Percentiles rank a stretch among this genome's conserved stretches.
Evolutionary conservation across 2,113 vertebrate species (phyloP).

Genomic region (human (Homo sapiens)): GRCh38 chr12:75715001-75715500

Average conservation of each 20-base stretch:
- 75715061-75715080: background rate
- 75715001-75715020: background rate
- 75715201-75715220: background rate
- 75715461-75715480: background rate
- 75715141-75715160: background rate
- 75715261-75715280: slow-evolving; percentile 6
- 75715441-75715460: background rate
- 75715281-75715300: background rate
- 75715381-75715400: background rate
- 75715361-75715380: background rate
- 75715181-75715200: background rate
- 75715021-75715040: background rate
- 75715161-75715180: background rate
- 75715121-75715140: background rate
- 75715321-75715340: background rate
- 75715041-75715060: background rate
- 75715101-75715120: background rate
- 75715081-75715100: slow-evolving; percentile 12
- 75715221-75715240: background rate
- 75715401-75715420: background rate
- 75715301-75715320: background rate
- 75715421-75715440: background rate
- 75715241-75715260: background rate
- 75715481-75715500: background rate
- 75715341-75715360: background rate